These are phyloP conservation scores for Nematopogon swammerdamellus DNA, from an alignment of 2,888 invertebrate genomes.

Conservation along the genomic window DNA sequence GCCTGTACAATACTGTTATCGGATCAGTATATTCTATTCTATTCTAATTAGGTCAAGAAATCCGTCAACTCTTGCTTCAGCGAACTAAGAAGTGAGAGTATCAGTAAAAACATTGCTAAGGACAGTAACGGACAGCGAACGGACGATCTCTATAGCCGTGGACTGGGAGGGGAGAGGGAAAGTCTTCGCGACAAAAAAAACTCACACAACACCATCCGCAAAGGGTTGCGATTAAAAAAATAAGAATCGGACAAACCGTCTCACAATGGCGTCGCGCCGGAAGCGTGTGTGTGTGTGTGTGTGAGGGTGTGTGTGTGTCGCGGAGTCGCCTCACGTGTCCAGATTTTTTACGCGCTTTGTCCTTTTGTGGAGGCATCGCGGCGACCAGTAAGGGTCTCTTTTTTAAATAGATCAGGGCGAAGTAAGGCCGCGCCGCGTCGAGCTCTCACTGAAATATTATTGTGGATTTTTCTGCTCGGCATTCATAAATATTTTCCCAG, in stretches of 20 bases:
- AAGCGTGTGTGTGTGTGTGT: not conserved
- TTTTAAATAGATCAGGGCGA: constrained; percentile 56
- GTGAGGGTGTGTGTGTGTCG: not conserved
- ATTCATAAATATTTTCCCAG: constrained; percentile 53
- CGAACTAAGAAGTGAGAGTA: too few relatives aligned
- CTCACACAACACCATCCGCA: constrained; percentile 46
- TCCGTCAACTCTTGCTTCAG: too few relatives aligned
- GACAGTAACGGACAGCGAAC: too few relatives aligned
- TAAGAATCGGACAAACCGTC: constrained; percentile 51
- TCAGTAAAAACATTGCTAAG: too few relatives aligned
- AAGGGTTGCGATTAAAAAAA: constrained; percentile 55
- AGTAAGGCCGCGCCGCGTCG: constrained; percentile 39
- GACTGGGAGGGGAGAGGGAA: too few relatives aligned
- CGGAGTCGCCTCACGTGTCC: constrained; percentile 51
- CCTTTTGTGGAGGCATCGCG: constrained; percentile 29
- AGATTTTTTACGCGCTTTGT: constrained; percentile 54
- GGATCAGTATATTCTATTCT: too few relatives aligned
- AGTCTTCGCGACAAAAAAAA: constrained; percentile 56
- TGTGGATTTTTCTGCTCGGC: constrained; percentile 56
- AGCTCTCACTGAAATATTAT: constrained; percentile 56
- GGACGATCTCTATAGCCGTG: too few relatives aligned
- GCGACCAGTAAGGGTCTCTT: constrained; percentile 27
- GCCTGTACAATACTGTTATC: too few relatives aligned
- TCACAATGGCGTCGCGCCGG: not conserved
- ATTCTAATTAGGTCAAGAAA: too few relatives aligned